Evolutionary conservation across 1,140 invertebrate species (phyloP), one percentile per base, ranked within the genome.

Genomic region (Apis florea): DNA sequence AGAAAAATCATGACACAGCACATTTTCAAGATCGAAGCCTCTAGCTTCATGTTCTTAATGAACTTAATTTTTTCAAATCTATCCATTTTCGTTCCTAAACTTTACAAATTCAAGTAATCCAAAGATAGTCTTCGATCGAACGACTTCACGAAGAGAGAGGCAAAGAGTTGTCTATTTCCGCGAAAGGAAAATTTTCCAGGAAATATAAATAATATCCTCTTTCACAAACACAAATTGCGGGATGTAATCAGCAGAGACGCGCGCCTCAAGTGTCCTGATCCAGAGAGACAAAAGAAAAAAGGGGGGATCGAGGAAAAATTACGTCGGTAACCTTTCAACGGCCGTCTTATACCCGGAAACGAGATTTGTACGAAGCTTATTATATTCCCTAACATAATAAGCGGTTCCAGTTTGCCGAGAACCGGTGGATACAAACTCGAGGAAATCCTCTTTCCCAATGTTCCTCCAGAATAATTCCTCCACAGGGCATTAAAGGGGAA

Each of bases 331-430:
- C 13, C 5, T 31, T 78, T 59, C 17, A 58, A 9, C 47, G n/a
- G n/a, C 53, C 59, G 73, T 56, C 19, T 31, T 54, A 19, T 40
- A 40, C 31, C 10, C 24, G 5, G 54, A 78, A 70, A 70, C 54
- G 13, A 70, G 76, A 70, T 78, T 78, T 71, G 12, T 70, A 70
- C 61, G 40, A 47, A 13, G 53, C 76, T 76, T 54, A 47, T 66
- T 76, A 66, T 54, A 66, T 76, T 40, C 40, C 12, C 19, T 51
- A 54, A 70, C 40, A 70, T 49, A 78, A 78, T 78, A 61, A 70
- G 19, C 54, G 51, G 24, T 61, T 31, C 11, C 15, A 26, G 49
- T 78, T n/a, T 4, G 40, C 47, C 17, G 12, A 13, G 11, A 12
- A 11, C 51, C 8, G 9, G 8, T 3, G 47, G 24, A 40, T 47